These are phyloP conservation scores for Tautogolabrus adspersus DNA, from an alignment of 2,113 vertebrate species.

Conservation along the genomic window DNA sequence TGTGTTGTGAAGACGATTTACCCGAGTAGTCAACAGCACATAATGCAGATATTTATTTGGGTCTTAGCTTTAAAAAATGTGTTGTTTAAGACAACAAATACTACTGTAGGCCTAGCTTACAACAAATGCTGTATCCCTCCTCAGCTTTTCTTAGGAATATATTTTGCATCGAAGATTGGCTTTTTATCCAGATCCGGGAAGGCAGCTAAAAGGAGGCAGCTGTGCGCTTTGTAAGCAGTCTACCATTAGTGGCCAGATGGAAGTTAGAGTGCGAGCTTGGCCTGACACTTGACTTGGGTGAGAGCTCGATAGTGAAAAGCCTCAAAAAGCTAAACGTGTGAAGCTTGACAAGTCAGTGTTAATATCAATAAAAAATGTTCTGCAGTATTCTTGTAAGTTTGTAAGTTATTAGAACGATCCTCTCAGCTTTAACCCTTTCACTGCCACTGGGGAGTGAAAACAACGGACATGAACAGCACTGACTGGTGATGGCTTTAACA, in stretches of 20 bases:
- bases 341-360: constrained; percentile 4
- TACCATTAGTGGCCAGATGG: constrained; percentile 14
- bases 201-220: constrained; percentile 4
- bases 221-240: constrained; percentile 16
- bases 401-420: neutral
- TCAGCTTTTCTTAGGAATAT: neutral
- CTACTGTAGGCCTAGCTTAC: neutral
- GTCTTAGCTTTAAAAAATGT: neutral
- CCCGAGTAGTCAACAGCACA: neutral
- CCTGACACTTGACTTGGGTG: constrained; percentile 27
- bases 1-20: neutral
- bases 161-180: neutral
- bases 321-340: constrained; percentile 8
- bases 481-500: neutral
- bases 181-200: constrained; percentile 2
- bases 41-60: neutral
- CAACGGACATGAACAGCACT: neutral
- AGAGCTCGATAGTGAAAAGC: constrained; percentile 26
- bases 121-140: neutral
- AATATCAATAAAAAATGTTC: neutral
- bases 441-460: neutral
- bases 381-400: neutral
- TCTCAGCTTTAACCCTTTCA: neutral
- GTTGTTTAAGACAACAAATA: neutral
- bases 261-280: constrained; percentile 13